Base-by-base conservation (phyloP, 2,888 invertebrate genomes). In the Mellilla xanthometata region DNA sequence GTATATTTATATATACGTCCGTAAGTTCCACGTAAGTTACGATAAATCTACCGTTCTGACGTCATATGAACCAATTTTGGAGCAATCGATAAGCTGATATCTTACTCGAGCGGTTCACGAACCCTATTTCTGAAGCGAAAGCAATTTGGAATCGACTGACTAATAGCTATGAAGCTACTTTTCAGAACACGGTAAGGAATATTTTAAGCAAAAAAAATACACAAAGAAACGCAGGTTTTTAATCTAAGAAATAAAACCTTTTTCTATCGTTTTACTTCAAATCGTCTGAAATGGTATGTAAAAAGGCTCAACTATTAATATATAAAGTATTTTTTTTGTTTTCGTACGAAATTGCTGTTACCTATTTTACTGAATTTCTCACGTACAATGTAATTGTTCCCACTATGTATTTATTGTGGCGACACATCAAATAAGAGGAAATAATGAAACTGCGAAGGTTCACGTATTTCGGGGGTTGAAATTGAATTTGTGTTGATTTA, bases 21-120 rank as follows among this genome's bases (percentile, higher is more conserved):
- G n/a, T n/a, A n/a, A n/a, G n/a, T 22, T 50, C 33, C 58, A 56
- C 58, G 64, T 65, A n/a, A n/a, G n/a, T 67, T 58, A 57, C 60
- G 55, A 62, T 52, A 54, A 30, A 35, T 24, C 28, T 47, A 27
- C 23, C 32, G 33, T 26, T 54, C 41, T 59, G 56, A 60, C 60
- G 58, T 48, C 55, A 58, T 53, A 5, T 7, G 56, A 63, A 57
- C 60, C 63, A 64, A 68, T 69, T 66, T 65, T 43, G 36, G 49
- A 35, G 42, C 53, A 65, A 71, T 69, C 70, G 50, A 65, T 70
- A 61, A 28, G 27, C 34, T 41, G 32, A 43, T 40, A 46, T 39
- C 19, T 32, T 31, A 36, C 28, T 36, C 22, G n/a, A 30, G 13
- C 12, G 26, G 23, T 39, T 45, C 31, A 39, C 22, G 28, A 32